A percentile compares a stretch with the other conserved stretches of the same genome.
These are phyloP conservation scores for Ptilorrhoa leucosticta DNA, from an alignment of 2,113 vertebrate species.

Conservation along the genomic window DNA sequence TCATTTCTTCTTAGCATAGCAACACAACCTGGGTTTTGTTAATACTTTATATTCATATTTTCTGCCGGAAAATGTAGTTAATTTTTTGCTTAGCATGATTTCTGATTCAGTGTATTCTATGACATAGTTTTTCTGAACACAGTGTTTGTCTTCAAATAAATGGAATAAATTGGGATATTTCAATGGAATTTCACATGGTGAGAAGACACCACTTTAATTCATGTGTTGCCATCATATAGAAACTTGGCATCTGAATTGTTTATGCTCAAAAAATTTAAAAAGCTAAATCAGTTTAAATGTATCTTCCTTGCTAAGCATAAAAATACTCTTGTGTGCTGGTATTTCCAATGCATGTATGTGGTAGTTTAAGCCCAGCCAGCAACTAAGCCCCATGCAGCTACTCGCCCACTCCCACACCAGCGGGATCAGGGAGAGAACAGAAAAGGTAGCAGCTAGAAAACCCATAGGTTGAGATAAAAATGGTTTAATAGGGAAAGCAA, in stretches of 20 bases:
- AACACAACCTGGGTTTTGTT: neutral
- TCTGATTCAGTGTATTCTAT: neutral
- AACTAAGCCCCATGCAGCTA: neutral
- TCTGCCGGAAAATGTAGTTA: conserved; percentile 8
- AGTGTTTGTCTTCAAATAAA: neutral
- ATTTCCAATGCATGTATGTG: neutral
- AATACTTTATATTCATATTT: neutral
- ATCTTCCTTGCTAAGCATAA: neutral
- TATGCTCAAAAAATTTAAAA: neutral
- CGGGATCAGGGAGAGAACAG: neutral
- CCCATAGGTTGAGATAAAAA: neutral
- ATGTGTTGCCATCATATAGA: neutral
- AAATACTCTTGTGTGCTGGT: neutral
- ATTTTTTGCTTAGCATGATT: neutral
- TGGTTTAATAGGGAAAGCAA: neutral
- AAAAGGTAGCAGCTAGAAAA: neutral
- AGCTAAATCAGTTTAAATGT: neutral
- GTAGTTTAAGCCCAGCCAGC: neutral
- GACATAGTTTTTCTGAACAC: neutral
- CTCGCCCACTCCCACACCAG: neutral
- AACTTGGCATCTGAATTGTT: neutral
- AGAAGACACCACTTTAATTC: conserved; percentile 10
- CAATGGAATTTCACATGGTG: neutral
- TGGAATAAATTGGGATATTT: neutral
- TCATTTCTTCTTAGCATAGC: neutral